Conservation (phyloP, 1,140 invertebrate genomes). For the Oryzaephilus surinamensis region DNA sequence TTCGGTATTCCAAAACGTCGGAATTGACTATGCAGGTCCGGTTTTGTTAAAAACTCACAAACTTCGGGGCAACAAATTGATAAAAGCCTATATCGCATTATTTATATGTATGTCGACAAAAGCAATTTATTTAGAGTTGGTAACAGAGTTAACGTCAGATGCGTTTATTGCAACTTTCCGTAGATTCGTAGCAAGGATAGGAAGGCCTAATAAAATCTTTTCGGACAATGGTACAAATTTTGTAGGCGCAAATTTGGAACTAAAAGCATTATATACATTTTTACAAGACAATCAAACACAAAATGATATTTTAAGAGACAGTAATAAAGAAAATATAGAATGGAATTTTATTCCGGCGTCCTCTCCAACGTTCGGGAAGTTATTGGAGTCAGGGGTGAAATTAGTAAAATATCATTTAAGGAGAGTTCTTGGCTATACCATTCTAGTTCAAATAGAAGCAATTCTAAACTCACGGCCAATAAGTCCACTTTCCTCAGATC, state of each 20-base stretch:
- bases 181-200: slow-evolving; percentile 29
- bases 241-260: slow-evolving; percentile 1
- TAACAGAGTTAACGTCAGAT: slow-evolving; percentile 25
- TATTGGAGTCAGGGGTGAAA: slow-evolving; percentile 2
- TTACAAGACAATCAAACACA: not conserved
- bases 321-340: not conserved
- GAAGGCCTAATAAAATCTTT: slow-evolving; percentile 2
- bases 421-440: slow-evolving; percentile 16
- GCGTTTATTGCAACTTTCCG: slow-evolving; percentile 30
- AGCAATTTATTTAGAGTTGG: slow-evolving; percentile 30
- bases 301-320: not conserved
- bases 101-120: slow-evolving; percentile 30
- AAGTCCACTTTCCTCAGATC: slow-evolving; percentile 22
- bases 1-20: slow-evolving; percentile 21
- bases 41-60: slow-evolving; percentile 8
- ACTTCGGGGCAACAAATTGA: slow-evolving; percentile 6
- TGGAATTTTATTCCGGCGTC: slow-evolving; percentile 2
- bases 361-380: not conserved
- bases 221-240: slow-evolving; percentile 4
- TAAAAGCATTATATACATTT: not conserved
- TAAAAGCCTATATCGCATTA: slow-evolving; percentile 30
- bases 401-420: slow-evolving; percentile 4
- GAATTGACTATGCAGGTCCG: slow-evolving; percentile 33
- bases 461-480: slow-evolving; percentile 23
- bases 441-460: slow-evolving; percentile 24